These are phyloP conservation scores for Achatina immaculata DNA, from an alignment of 1,140 invertebrate genomes.

Conservation along the genomic window DNA sequence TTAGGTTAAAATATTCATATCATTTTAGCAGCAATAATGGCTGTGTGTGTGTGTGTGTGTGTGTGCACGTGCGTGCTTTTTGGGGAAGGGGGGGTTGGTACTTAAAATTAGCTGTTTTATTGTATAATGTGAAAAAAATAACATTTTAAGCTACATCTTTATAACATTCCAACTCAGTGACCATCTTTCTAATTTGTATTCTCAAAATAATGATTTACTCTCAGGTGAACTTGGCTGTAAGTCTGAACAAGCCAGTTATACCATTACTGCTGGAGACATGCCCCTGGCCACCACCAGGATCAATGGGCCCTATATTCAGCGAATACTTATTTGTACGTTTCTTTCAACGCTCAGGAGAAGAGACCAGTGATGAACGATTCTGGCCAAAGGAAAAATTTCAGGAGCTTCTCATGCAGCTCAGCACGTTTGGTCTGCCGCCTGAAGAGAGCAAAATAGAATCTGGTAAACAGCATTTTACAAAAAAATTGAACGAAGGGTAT, in stretches of 20 bases:
- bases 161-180: too few relatives aligned
- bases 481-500: neutral
- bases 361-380: constrained; percentile 50
- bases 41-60: too few relatives aligned
- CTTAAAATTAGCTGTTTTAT: too few relatives aligned
- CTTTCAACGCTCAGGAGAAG: constrained; percentile 48
- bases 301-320: constrained; percentile 68
- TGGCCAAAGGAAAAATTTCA: constrained; percentile 64
- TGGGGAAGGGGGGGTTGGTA: too few relatives aligned
- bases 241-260: constrained; percentile 63
- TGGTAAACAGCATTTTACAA: constrained; percentile 37
- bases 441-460: constrained; percentile 45
- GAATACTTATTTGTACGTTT: constrained; percentile 67
- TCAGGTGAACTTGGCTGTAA: constrained; percentile 65
- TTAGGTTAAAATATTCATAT: too few relatives aligned
- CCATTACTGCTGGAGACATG: constrained; percentile 66
- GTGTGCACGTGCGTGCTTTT: too few relatives aligned
- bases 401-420: constrained; percentile 66
- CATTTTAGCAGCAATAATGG: too few relatives aligned
- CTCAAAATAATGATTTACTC: constrained; percentile 6
- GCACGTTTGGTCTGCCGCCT: constrained; percentile 50
- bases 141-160: too few relatives aligned
- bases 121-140: too few relatives aligned
- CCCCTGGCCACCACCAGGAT: constrained; percentile 64
- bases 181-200: neutral